Conservation (phyloP, 2,888 invertebrate genomes). For the Chironomus tentans region DNA sequence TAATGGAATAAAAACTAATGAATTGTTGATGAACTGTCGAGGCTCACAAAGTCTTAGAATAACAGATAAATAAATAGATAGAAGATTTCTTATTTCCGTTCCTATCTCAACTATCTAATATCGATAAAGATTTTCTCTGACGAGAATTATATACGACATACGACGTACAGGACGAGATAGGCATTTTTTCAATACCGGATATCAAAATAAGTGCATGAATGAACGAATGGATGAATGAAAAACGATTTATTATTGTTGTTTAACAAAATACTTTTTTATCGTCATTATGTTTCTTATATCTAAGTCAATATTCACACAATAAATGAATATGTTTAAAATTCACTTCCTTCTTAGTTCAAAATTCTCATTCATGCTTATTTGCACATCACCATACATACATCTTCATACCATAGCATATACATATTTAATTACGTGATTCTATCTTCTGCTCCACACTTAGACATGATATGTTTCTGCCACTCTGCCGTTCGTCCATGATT, state of each 20-base stretch:
- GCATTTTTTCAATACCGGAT: background rate
- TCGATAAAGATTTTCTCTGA: too few species aligned
- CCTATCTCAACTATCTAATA: too few species aligned
- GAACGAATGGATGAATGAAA: constrained; percentile 3
- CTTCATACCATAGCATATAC: background rate
- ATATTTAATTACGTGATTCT: constrained; percentile 17
- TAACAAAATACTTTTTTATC: too few species aligned
- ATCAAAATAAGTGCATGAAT: background rate
- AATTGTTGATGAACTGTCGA: constrained; percentile 19
- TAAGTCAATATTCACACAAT: background rate
- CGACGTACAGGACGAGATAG: too few species aligned
- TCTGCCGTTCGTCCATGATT: background rate
- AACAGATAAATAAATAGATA: background rate
- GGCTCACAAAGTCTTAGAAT: background rate
- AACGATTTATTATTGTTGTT: constrained; percentile 6
- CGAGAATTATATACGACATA: too few species aligned
- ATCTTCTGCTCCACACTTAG: background rate
- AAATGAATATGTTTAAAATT: background rate
- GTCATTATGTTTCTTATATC: too few species aligned
- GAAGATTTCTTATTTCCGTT: too few species aligned
- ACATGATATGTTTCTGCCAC: background rate
- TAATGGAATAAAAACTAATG: constrained; percentile 17
- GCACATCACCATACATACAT: background rate
- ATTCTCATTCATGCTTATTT: background rate
- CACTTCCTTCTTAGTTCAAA: background rate